phyloP scores from a whole-genome alignment of 2,888 invertebrate genomes.

The Cistogaster globosa region DNA sequence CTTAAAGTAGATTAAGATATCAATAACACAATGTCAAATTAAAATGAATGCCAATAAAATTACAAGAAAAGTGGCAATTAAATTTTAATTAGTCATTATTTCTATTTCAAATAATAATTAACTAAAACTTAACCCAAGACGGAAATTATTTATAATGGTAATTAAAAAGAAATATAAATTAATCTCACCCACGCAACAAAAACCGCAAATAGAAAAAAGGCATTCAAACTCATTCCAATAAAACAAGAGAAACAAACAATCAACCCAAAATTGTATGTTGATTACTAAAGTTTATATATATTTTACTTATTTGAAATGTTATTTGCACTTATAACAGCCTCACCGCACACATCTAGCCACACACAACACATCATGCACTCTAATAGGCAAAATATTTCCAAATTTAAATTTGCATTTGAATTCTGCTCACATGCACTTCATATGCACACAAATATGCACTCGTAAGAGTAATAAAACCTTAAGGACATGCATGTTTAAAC shows the following conservation, averaged over 20 bases:
- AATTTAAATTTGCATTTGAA: conserved; percentile 22
- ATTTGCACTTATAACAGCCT: not conserved
- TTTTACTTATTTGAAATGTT: conserved; percentile 30
- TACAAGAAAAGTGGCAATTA: not conserved
- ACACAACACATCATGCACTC: not conserved
- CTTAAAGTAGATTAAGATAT: too few species aligned
- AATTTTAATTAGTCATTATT: not conserved
- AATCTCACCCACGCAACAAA: not conserved
- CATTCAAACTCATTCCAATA: conserved; percentile 7
- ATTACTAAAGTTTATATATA: conserved; percentile 23
- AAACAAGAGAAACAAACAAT: conserved; percentile 3
- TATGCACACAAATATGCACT: not conserved
- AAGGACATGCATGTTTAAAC: conserved; percentile 60
- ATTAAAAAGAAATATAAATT: not conserved
- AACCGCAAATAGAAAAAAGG: not conserved
- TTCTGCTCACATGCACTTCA: not conserved
- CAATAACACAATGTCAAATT: too few species aligned
- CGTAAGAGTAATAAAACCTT: conserved; percentile 50
- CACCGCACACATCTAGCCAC: conserved; percentile 6
- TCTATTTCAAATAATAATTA: not conserved
- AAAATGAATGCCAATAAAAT: too few species aligned
- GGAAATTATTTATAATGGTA: not conserved
- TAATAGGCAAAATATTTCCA: not conserved
- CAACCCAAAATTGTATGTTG: conserved; percentile 7
- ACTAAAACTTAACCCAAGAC: not conserved